Evolutionary conservation across 2,797 vertebrate genomes (phyloP), one percentile per base, ranked within the genome.

Genomic region (Petrocephalus schoutedeni): DNA sequence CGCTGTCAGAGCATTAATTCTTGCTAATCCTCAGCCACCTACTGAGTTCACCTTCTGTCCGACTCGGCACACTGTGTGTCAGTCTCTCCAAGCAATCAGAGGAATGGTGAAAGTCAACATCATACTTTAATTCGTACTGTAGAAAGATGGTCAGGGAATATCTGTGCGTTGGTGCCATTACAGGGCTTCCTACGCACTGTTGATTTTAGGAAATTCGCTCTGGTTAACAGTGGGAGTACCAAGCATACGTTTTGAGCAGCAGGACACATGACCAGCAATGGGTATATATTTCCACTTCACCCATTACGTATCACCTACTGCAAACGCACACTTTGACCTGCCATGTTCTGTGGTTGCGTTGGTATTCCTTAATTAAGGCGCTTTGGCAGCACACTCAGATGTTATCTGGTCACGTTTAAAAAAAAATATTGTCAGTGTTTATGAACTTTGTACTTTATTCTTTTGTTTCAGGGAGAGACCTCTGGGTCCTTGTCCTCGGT

Each of bases 401-500:
- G 49, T 28, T 49, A 28, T 21, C n/a, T 45, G 36, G 41, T 82
- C 36, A 82, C 9, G 0, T 14, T 28, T 54, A 9, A 8, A 59
- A 45, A 54, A 87, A 54, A 87, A 54, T n/a, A 45, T 41, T 21
- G 61, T 84, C 23, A 71, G 32, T 77, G 23, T 82, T 88, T 28
- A 88, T 21, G 6, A 21, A 32, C n/a, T 87, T 28, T 85, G 56
- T 16, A n/a, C 36, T 56, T 56, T 89, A 86, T 61, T 88, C 23
- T 74, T 59, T 86, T 89, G 36, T 74, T 87, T 87, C 94, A 99
- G 98, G 97, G 93, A 97, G 97, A 96, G 92, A 97, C 92, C 95
- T 99, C 89, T 99, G 98, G 98, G 98, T 98, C 92, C 94, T 99
- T 91, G 94, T 96, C 91, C 93, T 99, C 91, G 97, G 98, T 89